These are phyloP conservation scores for Carettochelys insculpta DNA, from an alignment of 2,113 vertebrate species.

Conservation along the genomic window DNA sequence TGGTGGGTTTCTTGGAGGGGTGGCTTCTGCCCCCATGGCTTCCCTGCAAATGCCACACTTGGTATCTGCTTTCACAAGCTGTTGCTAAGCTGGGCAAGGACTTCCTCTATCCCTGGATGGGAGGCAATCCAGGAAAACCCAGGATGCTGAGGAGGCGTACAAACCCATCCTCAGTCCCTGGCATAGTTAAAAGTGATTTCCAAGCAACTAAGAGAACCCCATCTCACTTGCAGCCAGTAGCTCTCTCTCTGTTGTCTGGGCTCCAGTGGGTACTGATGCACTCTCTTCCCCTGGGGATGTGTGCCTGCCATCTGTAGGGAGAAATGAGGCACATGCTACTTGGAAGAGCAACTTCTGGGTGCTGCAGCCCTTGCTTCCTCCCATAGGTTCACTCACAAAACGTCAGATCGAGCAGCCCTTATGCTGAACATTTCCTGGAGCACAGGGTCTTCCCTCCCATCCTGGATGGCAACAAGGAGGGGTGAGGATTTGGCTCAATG, in stretches of 20 bases:
- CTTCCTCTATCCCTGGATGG: neutral
- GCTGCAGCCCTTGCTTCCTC: neutral
- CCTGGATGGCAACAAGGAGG: too few relatives aligned
- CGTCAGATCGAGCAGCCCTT: neutral
- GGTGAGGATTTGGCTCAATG: neutral
- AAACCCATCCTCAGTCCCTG: neutral
- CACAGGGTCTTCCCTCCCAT: too few relatives aligned
- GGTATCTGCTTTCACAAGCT: neutral
- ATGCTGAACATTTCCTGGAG: neutral
- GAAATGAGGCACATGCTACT: too few relatives aligned
- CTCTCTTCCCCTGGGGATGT: too few relatives aligned
- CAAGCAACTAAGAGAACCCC: neutral
- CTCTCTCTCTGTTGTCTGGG: neutral
- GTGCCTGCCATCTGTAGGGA: too few relatives aligned
- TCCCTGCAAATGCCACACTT: too few relatives aligned
- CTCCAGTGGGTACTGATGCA: neutral
- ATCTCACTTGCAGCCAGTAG: neutral
- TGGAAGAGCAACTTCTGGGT: too few relatives aligned
- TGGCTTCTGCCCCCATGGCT: too few relatives aligned
- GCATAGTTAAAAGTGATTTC: neutral
- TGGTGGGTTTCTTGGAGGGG: too few relatives aligned
- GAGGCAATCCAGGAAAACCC: neutral
- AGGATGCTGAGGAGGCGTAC: too few relatives aligned
- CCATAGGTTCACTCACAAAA: neutral
- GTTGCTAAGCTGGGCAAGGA: neutral